Conservation (phyloP, 2,797 vertebrate genomes). For the Streptopelia turtur region DNA sequence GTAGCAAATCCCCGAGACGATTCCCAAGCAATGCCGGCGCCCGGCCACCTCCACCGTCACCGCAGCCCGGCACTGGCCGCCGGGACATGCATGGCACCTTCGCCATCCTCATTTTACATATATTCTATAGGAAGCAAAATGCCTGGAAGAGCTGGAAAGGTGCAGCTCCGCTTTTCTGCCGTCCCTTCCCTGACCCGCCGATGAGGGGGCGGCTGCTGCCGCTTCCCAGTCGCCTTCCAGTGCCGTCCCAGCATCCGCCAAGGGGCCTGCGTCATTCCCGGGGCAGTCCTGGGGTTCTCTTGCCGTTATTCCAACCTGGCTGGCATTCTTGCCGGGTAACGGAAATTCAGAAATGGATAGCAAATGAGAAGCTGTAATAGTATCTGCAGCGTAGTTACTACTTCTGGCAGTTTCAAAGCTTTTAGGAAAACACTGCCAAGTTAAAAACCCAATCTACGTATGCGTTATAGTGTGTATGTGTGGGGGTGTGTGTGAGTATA, state of each 20-base stretch:
- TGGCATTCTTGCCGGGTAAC: neutral
- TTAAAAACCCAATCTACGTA: neutral
- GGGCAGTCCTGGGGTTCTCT: neutral
- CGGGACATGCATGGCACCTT: neutral
- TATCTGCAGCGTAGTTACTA: conserved; percentile 11
- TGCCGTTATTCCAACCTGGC: neutral
- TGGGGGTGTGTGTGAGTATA: neutral
- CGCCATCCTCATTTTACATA: neutral
- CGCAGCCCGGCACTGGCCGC: rapidly evolving
- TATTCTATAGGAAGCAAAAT: rapidly evolving
- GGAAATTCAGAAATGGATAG: neutral
- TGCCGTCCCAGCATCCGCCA: neutral
- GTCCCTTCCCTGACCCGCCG: neutral
- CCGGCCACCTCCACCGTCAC: neutral
- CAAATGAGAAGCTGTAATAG: conserved; percentile 1
- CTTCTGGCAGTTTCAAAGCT: conserved; percentile 36
- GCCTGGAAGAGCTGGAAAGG: neutral
- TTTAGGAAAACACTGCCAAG: conserved; percentile 26
- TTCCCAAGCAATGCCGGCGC: rapidly evolving
- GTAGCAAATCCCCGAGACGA: neutral
- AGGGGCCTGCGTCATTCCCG: neutral
- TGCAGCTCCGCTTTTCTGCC: neutral
- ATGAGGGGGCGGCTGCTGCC: no score
- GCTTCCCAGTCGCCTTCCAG: rapidly evolving
- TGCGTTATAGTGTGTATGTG: neutral